Evolutionary conservation across 2,113 vertebrate genomes (phyloP), one percentile per base, ranked within the genome.

Genomic region (Mixornis gularis): DNA sequence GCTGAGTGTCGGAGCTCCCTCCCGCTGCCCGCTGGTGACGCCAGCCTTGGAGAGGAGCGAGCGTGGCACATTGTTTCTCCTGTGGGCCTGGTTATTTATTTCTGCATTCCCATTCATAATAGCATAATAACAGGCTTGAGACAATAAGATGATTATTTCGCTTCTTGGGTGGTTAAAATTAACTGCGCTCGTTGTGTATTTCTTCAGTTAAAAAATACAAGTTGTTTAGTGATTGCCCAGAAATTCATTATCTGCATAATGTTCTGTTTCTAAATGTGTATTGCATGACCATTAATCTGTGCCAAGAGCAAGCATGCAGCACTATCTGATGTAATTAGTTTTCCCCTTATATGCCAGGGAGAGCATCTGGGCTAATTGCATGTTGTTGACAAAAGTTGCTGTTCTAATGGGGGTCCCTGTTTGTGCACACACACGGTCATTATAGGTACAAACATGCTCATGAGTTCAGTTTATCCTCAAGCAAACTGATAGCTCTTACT

Each of bases 81-180:
- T 3, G 2, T 65, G 46, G 72, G 89, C 84, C 55, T 87, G 70
- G 13, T 82, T 85, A 87, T 96, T 96, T 95, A 87, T 93, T 96
- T 91, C 73, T 93, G 56, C 87, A 21, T 89, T 92, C 87, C 0
- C 0, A 79, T 58, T 62, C 87, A 30, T 95, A 94, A 96, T 72
- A 73, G 85, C 85, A 34, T 94, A 95, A 96, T 94, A 73, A 94
- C 85, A 88, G 88, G 46, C 72, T 90, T 53, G 46, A 89, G 90
- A 95, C 84, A 91, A 87, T 94, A 56, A 71, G 77, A 93, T 84
- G 85, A 93, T 95, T 95, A 89, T 90, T 94, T 85, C 0, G 4
- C 89, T 93, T 96, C 89, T 94, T 91, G 91, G 91, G 91, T 87
- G 89, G 96, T 91, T 95, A 87, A 96, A 95, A 95, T 95, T 90